phyloP scores from a whole-genome alignment of 1,140 invertebrate genomes.

The Babylonia areolata region DNA sequence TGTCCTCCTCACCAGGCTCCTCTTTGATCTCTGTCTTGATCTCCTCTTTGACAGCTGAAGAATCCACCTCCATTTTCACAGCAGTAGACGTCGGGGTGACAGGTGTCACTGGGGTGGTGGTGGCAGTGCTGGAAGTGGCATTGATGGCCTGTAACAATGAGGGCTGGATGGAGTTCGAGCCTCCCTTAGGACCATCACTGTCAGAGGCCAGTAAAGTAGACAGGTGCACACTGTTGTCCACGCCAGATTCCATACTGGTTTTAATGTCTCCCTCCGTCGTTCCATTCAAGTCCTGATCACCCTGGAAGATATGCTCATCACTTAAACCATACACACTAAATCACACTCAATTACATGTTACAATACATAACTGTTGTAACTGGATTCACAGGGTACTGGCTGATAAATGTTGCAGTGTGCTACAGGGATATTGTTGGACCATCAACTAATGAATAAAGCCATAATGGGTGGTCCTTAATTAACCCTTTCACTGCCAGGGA shows the following conservation, averaged over 20 bases:
- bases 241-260: slow-evolving; percentile 44
- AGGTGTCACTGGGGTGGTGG: slow-evolving; percentile 38
- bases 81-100: slow-evolving; percentile 65
- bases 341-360: too few relatives aligned
- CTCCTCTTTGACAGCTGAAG: slow-evolving; percentile 56
- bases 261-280: slow-evolving; percentile 38
- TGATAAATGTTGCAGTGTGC: too few relatives aligned
- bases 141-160: neutral
- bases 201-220: slow-evolving; percentile 49
- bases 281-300: slow-evolving; percentile 25
- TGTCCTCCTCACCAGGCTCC: slow-evolving; percentile 37
- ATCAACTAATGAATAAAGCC: too few relatives aligned
- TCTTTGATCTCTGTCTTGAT: slow-evolving; percentile 49
- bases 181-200: neutral
- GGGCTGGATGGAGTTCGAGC: too few relatives aligned
- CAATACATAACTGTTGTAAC: too few relatives aligned
- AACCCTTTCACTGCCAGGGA: too few relatives aligned
- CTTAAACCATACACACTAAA: too few relatives aligned
- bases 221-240: slow-evolving; percentile 50
- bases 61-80: slow-evolving; percentile 49
- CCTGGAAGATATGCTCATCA: neutral
- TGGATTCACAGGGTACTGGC: too few relatives aligned
- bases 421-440: too few relatives aligned
- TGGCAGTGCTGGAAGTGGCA: slow-evolving; percentile 30
- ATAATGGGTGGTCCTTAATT: neutral